Evolutionary conservation across 2,888 invertebrate genomes (phyloP).

Genomic region (Tachina fera): DNA sequence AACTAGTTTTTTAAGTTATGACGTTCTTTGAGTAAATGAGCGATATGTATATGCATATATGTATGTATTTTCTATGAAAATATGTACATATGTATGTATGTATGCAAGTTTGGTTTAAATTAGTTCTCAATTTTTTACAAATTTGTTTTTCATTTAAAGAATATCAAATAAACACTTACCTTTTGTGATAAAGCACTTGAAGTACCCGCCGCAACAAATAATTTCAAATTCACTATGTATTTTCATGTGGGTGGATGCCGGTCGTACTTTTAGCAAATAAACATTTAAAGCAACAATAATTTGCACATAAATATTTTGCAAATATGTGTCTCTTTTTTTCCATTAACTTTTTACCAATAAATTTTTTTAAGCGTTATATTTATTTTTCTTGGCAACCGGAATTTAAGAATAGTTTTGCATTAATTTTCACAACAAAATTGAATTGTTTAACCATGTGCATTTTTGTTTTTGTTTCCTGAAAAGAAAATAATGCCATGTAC

Average conservation of each 20-base stretch:
- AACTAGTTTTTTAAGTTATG: too few relatives aligned
- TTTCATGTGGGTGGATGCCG: constrained; percentile 28
- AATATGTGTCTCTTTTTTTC: neutral
- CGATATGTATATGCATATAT: too few relatives aligned
- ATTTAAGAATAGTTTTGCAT: neutral
- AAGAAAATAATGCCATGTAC: too few relatives aligned
- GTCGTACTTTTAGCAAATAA: constrained; percentile 28
- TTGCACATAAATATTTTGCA: constrained; percentile 30
- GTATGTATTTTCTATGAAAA: neutral
- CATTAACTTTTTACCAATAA: constrained; percentile 4
- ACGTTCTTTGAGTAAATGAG: too few relatives aligned
- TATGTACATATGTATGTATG: too few relatives aligned
- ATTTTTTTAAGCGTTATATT: neutral
- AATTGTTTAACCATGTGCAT: constrained; percentile 5
- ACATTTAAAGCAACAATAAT: constrained; percentile 22
- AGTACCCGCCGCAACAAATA: neutral
- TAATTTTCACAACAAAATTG: neutral
- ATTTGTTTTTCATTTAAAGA: neutral
- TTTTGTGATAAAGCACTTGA: neutral
- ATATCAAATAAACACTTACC: constrained; percentile 12
- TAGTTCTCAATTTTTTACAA: neutral
- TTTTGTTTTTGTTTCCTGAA: neutral
- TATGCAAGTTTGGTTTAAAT: neutral
- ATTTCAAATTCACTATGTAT: neutral
- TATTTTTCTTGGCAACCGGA: constrained; percentile 29